A percentile compares a stretch with the other conserved stretches of the same genome.
phyloP scores from a whole-genome alignment of 2,888 invertebrate species.

The Gnatocerus cornutus region DNA sequence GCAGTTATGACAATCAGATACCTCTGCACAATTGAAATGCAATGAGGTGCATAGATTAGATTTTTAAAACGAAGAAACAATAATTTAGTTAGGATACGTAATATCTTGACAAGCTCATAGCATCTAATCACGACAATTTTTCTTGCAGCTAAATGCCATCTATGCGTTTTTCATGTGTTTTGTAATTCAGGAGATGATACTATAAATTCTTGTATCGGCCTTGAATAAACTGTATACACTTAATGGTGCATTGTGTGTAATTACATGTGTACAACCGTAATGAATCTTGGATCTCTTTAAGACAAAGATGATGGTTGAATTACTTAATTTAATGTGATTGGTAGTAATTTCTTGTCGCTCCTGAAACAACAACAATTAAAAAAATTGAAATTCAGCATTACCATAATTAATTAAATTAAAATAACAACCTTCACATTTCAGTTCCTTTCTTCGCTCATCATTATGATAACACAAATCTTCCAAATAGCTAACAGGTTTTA shows the following conservation, averaged over 20 bases:
- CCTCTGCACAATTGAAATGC: too few relatives aligned
- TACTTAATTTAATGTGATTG: background rate
- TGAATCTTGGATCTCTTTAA: background rate
- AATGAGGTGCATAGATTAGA: too few relatives aligned
- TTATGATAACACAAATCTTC: conserved; percentile 34
- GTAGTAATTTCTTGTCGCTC: too few relatives aligned
- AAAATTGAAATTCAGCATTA: conserved; percentile 13
- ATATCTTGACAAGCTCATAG: too few relatives aligned
- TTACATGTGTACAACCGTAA: background rate
- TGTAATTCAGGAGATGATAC: conserved; percentile 43
- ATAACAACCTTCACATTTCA: conserved; percentile 45
- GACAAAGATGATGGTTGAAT: background rate
- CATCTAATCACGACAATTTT: conserved; percentile 13
- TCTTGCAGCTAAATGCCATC: conserved; percentile 46
- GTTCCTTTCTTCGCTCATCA: conserved; percentile 31
- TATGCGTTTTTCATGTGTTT: conserved; percentile 40
- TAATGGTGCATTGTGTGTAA: conserved; percentile 6
- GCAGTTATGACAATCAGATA: too few relatives aligned
- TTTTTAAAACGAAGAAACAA: too few relatives aligned
- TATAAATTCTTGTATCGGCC: conserved; percentile 12
- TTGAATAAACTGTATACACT: conserved; percentile 18
- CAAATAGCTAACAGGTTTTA: conserved; percentile 16
- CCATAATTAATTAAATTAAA: conserved; percentile 37
- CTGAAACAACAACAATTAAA: conserved; percentile 10
- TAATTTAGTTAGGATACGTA: too few relatives aligned